A percentile compares a stretch with the other conserved stretches of the same genome.
These are phyloP conservation scores for Leptopilina myrica DNA, from an alignment of 2,888 invertebrate genomes.

Conservation along the genomic window DNA sequence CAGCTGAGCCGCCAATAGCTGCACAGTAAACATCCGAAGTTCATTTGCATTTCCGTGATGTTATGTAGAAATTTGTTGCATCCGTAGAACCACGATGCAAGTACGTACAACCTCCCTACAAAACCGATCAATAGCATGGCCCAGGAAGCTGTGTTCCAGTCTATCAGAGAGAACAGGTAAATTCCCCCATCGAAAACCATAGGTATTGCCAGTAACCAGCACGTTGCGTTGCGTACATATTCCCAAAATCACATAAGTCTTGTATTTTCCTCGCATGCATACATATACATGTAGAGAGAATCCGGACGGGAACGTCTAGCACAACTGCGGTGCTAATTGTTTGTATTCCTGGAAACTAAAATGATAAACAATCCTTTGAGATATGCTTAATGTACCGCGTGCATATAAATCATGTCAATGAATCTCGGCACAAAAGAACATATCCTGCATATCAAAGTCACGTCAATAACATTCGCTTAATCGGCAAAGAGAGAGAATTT, in stretches of 20 bases:
- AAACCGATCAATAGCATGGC: conserved; percentile 85
- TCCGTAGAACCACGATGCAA: conserved; percentile 85
- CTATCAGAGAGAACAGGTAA: conserved; percentile 85
- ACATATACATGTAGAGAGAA: no score
- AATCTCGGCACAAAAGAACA: conserved; percentile 11
- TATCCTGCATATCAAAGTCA: neutral
- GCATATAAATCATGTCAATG: conserved; percentile 7
- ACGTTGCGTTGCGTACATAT: conserved; percentile 80
- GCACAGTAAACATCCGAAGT: conserved; percentile 79
- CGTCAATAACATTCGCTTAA: conserved; percentile 12
- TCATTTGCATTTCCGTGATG: conserved; percentile 82
- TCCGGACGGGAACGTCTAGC: conserved; percentile 82
- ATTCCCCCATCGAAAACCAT: conserved; percentile 88
- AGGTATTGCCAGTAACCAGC: conserved; percentile 85
- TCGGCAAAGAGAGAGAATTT: conserved; percentile 30
- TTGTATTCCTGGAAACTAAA: conserved; percentile 84
- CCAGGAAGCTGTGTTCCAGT: conserved; percentile 88
- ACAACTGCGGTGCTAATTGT: conserved; percentile 83
- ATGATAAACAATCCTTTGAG: conserved; percentile 51
- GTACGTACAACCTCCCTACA: conserved; percentile 81
- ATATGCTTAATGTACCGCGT: neutral
- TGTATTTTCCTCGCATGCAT: conserved; percentile 75
- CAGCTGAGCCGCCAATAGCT: conserved; percentile 86
- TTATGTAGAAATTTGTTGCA: conserved; percentile 80
- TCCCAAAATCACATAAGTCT: conserved; percentile 80